Base-by-base conservation (phyloP, 2,888 invertebrate genomes). In the Osmoderma eremita region DNA sequence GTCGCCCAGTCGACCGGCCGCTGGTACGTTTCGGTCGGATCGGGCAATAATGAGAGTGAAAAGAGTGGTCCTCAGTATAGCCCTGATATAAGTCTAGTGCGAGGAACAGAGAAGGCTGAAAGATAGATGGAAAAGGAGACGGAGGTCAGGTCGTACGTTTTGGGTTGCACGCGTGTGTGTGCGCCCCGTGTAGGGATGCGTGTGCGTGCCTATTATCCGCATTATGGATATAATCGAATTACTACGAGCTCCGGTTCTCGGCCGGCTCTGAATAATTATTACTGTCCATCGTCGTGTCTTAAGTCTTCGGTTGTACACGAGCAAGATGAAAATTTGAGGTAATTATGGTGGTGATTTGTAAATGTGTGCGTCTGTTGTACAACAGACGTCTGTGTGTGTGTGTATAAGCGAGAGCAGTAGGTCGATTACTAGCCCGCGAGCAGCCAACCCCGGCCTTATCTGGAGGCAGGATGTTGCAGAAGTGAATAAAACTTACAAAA, bases 211-310 rank as follows among this genome's bases (percentile, higher is more conserved):
- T 53, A 53, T 53, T 53, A 53, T 53, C 53, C 38, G 38, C 38
- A 38, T 53, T 36, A 53, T 53, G 53, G 36, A n/a, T 53, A 53
- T 53, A 53, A 53, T 53, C 53, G 53, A 53, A 53, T 53, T 53
- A 53, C 17, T 53, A 53, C 8, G 38, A 53, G 53, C 53, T 53
- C 38, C 30, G 53, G 17, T 39, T 36, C 53, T 38, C 38, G 15
- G 42, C 30, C 24, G 3, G 58, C 30, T 24, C 58, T 17, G 58
- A 45, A 61, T 30, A 36, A 61, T 61, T 30, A 45, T 45, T 61
- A 17, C 30, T 61, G 45, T 61, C 30, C 13, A 38, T 15, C 24
- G 20, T 20, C 22, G 3, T n/a, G 48, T 48, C 48, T 48, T 48
- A 48, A 22, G 10, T 18, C n/a, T 22, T 48, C n/a, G 48, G 18